Evolutionary conservation across 2,797 vertebrate species (phyloP), one percentile per base, ranked within the genome.

Genomic region (Sebastes diaconus): DNA sequence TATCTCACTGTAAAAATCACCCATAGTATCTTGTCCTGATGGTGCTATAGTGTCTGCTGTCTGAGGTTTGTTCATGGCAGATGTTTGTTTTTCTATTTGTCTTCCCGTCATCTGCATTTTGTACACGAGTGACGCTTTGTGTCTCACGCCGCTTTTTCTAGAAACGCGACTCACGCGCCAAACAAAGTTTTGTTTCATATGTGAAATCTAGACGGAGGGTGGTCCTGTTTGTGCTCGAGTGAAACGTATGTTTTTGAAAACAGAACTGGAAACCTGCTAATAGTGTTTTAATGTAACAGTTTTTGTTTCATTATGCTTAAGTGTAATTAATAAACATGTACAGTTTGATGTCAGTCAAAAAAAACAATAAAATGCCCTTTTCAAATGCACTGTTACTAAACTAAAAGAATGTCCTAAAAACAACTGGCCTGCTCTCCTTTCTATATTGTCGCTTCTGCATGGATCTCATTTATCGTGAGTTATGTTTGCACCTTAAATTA

Each of bases 311-410:
- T 34, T 69, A 18, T n/a, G 68, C 25, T 27, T 80, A n/a, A 3
- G 22, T 81, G 85, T 84, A 18, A 68, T 81, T 84, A 88, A 88
- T 80, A 24, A 73, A 60, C 46, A 76, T 88, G 84, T 85, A 90
- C 20, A 80, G 80, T 79, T 58, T 69, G 61, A 68, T 30, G 58
- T 46, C 73, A 18, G 69, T 24, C 4, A 36, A 78, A 22, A 70
- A 66, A 34, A 4, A 13, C 22, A 70, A 76, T 30, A 79, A 87
- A 71, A 70, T 3, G 91, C 93, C 93, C 92, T 95, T 94, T 86
- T 74, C 11, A 81, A 74, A 75, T 93, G 94, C 93, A 94, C 93
- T 93, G 74, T 81, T 10, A 20, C 18, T 13, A 29, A 75, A 78
- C 46, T 34, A 60, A 64, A 64, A 36, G 64, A 74, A 27, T 9